Evolutionary conservation across 2,888 invertebrate species (phyloP).

Genomic region (Caenorhabditis auriculariae): DNA sequence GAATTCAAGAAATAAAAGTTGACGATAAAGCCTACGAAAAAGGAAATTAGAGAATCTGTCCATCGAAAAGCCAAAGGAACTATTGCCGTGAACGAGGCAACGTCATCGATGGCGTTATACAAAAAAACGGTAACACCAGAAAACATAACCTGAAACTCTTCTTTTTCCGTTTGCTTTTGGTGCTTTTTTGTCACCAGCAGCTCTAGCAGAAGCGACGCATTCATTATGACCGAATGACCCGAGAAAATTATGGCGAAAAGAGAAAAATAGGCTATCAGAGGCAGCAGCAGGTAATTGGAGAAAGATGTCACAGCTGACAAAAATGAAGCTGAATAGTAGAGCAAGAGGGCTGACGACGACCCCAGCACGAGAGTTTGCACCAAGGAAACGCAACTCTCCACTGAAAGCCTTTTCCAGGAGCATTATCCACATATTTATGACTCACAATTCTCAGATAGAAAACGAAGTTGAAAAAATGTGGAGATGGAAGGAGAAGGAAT

Average conservation of each 20-base stretch:
- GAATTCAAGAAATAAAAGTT: slow-evolving; percentile 33
- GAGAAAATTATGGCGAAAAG: slow-evolving; percentile 37
- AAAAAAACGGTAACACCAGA: slow-evolving; percentile 36
- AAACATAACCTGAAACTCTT: slow-evolving; percentile 20
- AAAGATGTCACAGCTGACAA: slow-evolving; percentile 23
- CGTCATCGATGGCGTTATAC: slow-evolving; percentile 42
- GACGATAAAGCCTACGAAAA: slow-evolving; percentile 34
- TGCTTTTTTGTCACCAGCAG: slow-evolving; percentile 10
- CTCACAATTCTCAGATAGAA: slow-evolving; percentile 35
- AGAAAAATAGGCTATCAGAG: slow-evolving; percentile 31
- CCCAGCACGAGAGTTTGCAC: slow-evolving; percentile 14
- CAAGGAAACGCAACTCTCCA: slow-evolving; percentile 1
- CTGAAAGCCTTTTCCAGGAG: background rate
- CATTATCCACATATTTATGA: slow-evolving; percentile 1
- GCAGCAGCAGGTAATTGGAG: slow-evolving; percentile 19
- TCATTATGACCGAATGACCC: slow-evolving; percentile 38
- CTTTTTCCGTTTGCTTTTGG: background rate
- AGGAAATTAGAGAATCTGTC: slow-evolving; percentile 13
- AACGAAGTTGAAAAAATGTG: slow-evolving; percentile 40
- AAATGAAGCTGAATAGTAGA: slow-evolving; percentile 24
- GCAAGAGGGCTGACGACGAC: slow-evolving; percentile 14
- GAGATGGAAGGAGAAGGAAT: slow-evolving; percentile 41
- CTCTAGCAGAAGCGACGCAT: slow-evolving; percentile 22
- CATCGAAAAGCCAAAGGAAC: slow-evolving; percentile 18
- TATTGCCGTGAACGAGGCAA: slow-evolving; percentile 28